Evolutionary conservation across 37 sponge, comb jelly and placozoan species (phyloP), one percentile per base, ranked within the genome.

Genomic region (Chondrosia reniformis): DNA sequence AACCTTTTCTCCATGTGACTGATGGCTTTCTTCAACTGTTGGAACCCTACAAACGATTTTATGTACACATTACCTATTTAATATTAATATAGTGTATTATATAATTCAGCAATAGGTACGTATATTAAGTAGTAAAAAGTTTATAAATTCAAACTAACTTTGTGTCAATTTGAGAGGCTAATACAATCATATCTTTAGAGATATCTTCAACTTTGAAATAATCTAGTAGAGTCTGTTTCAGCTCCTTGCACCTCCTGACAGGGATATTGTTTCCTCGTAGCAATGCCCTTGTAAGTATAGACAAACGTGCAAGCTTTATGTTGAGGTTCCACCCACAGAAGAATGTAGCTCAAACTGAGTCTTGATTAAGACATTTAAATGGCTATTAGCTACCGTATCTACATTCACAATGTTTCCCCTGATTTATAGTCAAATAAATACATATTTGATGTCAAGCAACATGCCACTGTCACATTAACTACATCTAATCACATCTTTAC

Each of bases 1-100:
- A 0, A 91, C 92, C 58, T 67, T 61, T 69, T 91, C 77, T 17
- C 87, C 84, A 80, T 91, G 92, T 40, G 81, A 66, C 27, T 76
- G 39, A 55, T 44, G 17, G 3, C 72, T 30, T 30, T 59, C 28
- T 13, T 59, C 61, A 59, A 59, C 8, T 7, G 30, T 59, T 13
- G 28, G 10, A 49, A 10, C 10, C 52, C 10, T 19, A 49, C 15
- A 49, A 49, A 15, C 52, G 15, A 19, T 49, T 15, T 49, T 49
- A 49, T 19, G 10, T 49, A 19, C 10, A 10, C 15, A 49, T 49
- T 19, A 49, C 15, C 15, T 49, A 49, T 10, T 15, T 49, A 15
- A 49, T 49, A 19, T 10, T 49, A 49, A 49, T 15, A 19, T 15
- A 49, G 10, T 49, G 52, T 49, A 49, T 49, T 15, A 49, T 49